Conservation (phyloP, 2,797 vertebrate genomes). For the Cephalopachus bancanus region DNA sequence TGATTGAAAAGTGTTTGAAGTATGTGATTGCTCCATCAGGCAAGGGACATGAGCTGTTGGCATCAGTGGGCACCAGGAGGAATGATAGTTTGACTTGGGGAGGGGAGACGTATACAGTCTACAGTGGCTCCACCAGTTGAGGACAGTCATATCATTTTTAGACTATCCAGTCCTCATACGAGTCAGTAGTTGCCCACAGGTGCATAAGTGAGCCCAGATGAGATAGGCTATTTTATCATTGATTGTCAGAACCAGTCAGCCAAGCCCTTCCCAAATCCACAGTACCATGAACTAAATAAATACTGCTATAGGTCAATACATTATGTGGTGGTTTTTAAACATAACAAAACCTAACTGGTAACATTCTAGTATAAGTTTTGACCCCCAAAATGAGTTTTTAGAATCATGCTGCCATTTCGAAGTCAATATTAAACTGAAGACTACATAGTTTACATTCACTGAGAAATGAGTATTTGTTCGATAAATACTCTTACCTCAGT, state of each 20-base stretch:
- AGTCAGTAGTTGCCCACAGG: background rate
- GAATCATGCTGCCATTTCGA: background rate
- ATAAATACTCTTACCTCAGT: constrained; percentile 90
- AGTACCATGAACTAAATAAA: background rate
- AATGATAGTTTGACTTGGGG: background rate
- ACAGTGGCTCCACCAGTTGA: background rate
- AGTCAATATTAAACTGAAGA: background rate
- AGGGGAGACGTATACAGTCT: background rate
- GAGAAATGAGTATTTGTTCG: background rate
- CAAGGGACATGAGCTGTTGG: background rate
- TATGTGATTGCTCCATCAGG: background rate
- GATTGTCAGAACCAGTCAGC: background rate
- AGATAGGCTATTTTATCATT: background rate
- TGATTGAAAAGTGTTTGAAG: background rate
- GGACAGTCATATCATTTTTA: background rate
- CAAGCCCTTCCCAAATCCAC: background rate
- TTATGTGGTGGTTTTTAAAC: background rate
- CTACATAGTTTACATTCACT: background rate
- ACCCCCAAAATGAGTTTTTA: background rate
- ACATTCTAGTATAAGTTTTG: background rate
- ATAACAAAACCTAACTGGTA: background rate
- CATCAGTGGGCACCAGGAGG: background rate
- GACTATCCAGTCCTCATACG: background rate
- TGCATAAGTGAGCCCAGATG: background rate
- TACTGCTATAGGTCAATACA: background rate